Base-by-base conservation (phyloP, 2,888 invertebrate genomes). In the Aphelenchoides bicaudatus region DNA sequence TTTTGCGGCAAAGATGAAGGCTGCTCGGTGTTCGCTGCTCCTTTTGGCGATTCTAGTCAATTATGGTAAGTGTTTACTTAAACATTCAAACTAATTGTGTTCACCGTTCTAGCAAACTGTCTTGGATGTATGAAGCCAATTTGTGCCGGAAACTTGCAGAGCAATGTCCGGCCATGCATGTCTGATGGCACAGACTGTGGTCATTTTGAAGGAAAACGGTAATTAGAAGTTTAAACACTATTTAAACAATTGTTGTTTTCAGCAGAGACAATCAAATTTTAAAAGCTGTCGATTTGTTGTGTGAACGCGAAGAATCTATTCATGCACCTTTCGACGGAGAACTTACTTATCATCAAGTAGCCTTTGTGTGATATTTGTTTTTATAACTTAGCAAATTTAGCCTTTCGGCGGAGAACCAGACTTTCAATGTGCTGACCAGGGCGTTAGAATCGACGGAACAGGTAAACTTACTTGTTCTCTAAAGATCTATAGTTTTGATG, bases 301-400 rank as follows among this genome's bases (percentile, higher is more conserved):
- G 68, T 39, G 39, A 48, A n/a, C 57, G 59, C n/a, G 56, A 53
- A 16, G 61, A 39, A 23, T 51, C 54, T 31, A 61, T 67, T 27
- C 67, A 55, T 52, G 72, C 76, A 3, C 76, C 76, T 10, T 70
- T 76, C 61, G 72, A 70, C 29, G 76, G 76, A 30, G 69, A 72
- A 43, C 65, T 77, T 64, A 66, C 54, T n/a, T 63, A 65, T 28
- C 47, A 61, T 30, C 68, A n/a, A n/a, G n/a, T n/a, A n/a, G n/a
- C n/a, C n/a, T n/a, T n/a, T n/a, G n/a, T n/a, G n/a, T n/a, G n/a
- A n/a, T n/a, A n/a, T n/a, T n/a, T n/a, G n/a, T n/a, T n/a, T n/a
- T n/a, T n/a, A n/a, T n/a, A n/a, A n/a, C n/a, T n/a, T n/a, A n/a
- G n/a, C n/a, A n/a, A n/a, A n/a, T n/a, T n/a, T n/a, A 60, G 52